Evolutionary conservation across 2,888 invertebrate species (phyloP), one percentile per base, ranked within the genome.

Genomic region (Tenthredo notha): DNA sequence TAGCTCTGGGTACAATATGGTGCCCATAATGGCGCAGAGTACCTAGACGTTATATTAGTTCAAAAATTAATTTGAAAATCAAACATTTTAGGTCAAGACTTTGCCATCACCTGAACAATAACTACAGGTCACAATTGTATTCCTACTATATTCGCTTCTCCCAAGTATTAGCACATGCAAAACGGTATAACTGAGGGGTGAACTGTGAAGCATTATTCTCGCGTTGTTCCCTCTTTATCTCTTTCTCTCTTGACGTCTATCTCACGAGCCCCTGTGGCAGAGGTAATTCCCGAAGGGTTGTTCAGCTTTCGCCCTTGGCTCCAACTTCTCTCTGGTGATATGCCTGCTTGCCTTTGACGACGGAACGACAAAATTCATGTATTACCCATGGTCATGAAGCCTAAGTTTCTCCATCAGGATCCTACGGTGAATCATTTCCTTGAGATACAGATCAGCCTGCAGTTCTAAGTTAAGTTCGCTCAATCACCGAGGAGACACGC

Each of bases 261-360:
- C 18, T 29, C 33, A 12, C n/a, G 12, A 47, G 18, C 21, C 54
- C 15, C 37, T 58, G 58, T 61, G 25, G 50, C 80, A n/a, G 80
- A 61, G 58, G 80, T 80, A 58, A 80, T 58, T 80, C 80, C 77
- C 54, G 77, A 54, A 77, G 77, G 77, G 54, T 77, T 77, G 50
- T 50, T 43, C 77, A 29, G 77, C 15, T 3, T 54, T 77, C 50
- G 54, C 77, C 77, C 80, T 80, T 80, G 61, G 40, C 58, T 61
- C 80, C 4, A 80, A 58, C 61, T 61, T 80, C 33, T 37, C 80
- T 61, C 21, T 21, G 1, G 37, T 37, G 80, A 80, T 61, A 58
- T 50, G 77, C 77, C 25, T 54, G 61, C 77, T 77, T 61, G 12
- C 21, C 80, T 80, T 80, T 80, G 80, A 80, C 80, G 80, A 80